Conservation (phyloP, 2,888 invertebrate species). For the Allolobophora icterica region DNA sequence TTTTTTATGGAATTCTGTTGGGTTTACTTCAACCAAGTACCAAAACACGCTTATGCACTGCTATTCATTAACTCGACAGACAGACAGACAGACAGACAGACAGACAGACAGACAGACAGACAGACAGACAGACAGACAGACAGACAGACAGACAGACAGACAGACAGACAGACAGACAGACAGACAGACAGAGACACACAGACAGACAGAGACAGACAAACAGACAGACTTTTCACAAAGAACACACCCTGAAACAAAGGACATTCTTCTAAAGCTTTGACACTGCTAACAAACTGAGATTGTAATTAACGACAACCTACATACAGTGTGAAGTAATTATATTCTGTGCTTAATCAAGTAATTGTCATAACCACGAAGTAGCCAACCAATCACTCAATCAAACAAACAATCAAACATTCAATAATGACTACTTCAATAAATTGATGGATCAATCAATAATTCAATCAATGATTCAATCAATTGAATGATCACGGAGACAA, state of each 20-base stretch:
- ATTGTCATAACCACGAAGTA: neutral
- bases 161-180: no score
- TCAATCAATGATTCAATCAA: neutral
- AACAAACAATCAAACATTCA: neutral
- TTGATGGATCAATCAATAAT: neutral
- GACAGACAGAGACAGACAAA: neutral
- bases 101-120: slow-evolving; percentile 21
- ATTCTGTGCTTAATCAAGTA: neutral
- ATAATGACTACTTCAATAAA: neutral
- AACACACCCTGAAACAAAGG: neutral
- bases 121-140: neutral
- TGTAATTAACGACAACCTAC: neutral
- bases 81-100: neutral
- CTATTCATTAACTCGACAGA: neutral
- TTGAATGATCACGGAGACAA: neutral
- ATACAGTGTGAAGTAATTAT: neutral
- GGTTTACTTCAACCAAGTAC: neutral
- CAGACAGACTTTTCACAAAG: neutral
- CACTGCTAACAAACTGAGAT: no score
- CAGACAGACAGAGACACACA: neutral
- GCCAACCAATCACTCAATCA: neutral
- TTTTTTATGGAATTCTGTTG: neutral
- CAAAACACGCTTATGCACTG: neutral
- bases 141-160: no score
- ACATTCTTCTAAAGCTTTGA: neutral